Base-by-base conservation (phyloP, 1,140 invertebrate genomes). In the Conus ventricosus region DNA sequence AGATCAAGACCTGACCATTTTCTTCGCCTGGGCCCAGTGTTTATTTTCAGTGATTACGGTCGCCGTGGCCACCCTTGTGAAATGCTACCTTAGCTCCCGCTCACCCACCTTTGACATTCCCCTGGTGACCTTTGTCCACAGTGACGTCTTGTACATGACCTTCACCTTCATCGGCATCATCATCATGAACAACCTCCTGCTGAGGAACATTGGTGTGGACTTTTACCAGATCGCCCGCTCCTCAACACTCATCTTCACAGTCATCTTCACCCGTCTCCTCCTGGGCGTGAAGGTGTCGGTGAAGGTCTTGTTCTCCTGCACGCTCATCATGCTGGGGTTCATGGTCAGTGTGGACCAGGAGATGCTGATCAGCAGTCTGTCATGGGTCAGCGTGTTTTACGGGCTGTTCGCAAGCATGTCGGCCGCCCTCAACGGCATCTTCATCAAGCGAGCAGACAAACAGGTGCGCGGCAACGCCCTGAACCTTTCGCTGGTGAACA, bases 151-250 rank as follows among this genome's bases (percentile, higher is more conserved):
- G 0, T 89, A 91, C 54, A 85, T 95, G 39, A 93, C 94, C 6
- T 90, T 93, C 15, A 89, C 91, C 23, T 94, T 93, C 87, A 93
- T 95, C 4, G 89, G 91, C 13, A 93, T 93, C 82, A 88, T 95
- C 39, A 91, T 93, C 0, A 92, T 95, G 84, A 95, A 95, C 85
- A 95, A 95, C 89, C 90, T 95, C 0, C 94, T 95, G 92, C 87
- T 95, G 53, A 95, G 94, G 88, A 92, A 94, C 85, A 94, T 95
- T 57, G 93, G 93, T 27, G 93, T 95, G 0, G 92, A 94, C 39
- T 95, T 95, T 90, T 95, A 95, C 89, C 95, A 95, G 89, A 91
- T 95, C 15, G 95, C 95, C 5, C 88, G 95, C 23, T 95, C 95
- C 5, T 91, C 93, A 15, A 95, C 95, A 2, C 90, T 95, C 7